phyloP scores from a whole-genome alignment of 2,113 vertebrate genomes.

The Hylia prasina region DNA sequence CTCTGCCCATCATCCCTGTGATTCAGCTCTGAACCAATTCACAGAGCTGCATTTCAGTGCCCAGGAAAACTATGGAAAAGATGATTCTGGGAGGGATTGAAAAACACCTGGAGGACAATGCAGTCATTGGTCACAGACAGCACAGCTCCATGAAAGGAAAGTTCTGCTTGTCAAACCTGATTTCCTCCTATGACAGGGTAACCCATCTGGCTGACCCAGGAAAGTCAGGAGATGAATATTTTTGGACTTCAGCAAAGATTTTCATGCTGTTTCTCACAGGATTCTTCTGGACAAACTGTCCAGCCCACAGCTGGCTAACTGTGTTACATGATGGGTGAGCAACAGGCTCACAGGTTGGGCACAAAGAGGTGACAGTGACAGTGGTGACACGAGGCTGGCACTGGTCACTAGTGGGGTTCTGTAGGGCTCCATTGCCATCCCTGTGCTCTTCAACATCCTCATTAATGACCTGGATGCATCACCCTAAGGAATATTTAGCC shows the following conservation, averaged over 20 bases:
- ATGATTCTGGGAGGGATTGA: neutral
- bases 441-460: neutral
- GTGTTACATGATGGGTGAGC: neutral
- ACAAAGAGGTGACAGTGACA: too few relatives aligned
- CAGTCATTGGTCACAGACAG: neutral
- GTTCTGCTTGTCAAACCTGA: neutral
- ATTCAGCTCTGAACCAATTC: neutral
- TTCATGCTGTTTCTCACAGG: neutral
- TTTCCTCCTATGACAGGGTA: neutral
- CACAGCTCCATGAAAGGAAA: neutral
- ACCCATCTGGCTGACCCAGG: neutral
- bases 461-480: neutral
- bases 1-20: neutral
- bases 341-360: rapidly evolving
- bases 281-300: neutral
- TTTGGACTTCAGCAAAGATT: neutral
- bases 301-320: neutral
- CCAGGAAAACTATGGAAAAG: neutral
- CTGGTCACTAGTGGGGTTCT: neutral
- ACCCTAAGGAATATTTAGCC: neutral
- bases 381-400: neutral
- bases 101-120: neutral
- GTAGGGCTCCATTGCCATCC: neutral
- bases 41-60: neutral
- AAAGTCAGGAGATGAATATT: neutral